A percentile compares a stretch with the other conserved stretches of the same genome.
Conservation (phyloP, 2,113 vertebrate species). For the Calidris pugnax region DNA sequence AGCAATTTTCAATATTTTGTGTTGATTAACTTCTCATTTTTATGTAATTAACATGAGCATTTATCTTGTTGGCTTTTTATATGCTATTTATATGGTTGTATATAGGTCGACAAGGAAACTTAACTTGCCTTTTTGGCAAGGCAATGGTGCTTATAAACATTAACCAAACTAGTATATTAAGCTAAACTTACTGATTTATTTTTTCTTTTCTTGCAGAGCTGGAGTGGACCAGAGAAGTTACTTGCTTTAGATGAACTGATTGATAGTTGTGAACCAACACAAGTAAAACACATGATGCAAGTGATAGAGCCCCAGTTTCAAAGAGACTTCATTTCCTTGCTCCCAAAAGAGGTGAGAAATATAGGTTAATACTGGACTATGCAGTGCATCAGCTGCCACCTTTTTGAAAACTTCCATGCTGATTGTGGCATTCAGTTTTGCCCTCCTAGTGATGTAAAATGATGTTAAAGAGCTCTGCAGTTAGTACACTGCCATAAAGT, state of each 20-base stretch:
- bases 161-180: neutral
- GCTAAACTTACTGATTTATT: neutral
- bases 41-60: conserved; percentile 31
- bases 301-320: conserved; percentile 99
- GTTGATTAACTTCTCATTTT: conserved; percentile 58
- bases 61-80: conserved; percentile 23
- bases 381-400: neutral
- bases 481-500: neutral
- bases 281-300: conserved; percentile 99
- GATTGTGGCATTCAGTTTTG: conserved; percentile 5
- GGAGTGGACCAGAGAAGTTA: conserved; percentile 96
- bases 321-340: conserved; percentile 98
- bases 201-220: conserved; percentile 77
- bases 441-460: neutral
- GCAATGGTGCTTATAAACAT: neutral
- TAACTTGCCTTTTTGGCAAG: neutral
- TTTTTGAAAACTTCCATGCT: conserved; percentile 3
- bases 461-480: neutral
- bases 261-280: conserved; percentile 97
- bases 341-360: conserved; percentile 95
- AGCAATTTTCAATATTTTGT: conserved; percentile 50
- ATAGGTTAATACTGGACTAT: neutral
- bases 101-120: neutral
- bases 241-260: conserved; percentile 98
- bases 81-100: neutral